Base-by-base conservation (phyloP, 1,140 invertebrate genomes). In the Caenorhabditis latens region DNA sequence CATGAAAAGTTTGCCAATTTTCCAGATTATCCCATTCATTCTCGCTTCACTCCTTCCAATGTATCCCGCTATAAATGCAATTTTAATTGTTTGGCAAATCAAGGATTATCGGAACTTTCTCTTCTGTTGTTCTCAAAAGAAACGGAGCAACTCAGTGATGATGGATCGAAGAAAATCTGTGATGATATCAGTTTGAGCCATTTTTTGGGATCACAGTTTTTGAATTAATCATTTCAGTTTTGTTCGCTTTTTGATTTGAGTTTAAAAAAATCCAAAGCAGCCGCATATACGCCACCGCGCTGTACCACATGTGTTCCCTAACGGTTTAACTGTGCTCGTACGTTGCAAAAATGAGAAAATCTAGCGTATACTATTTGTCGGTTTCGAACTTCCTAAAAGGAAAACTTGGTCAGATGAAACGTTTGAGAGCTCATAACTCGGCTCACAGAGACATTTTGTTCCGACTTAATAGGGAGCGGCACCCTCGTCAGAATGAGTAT, bases 81-180 rank as follows among this genome's bases (percentile, higher is more conserved):
- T 71, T 71, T 46, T 71, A 5, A 71, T 71, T 5, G 46, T 71
- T 9, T 71, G 40, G 42, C 65, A 71, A 71, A 71, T 71, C 42
- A 71, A 46, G 42, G 65, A 71, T 21, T 71, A 43, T 46, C 65
- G 65, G 5, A 71, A 71, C 19, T 43, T 8, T 24, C 7, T 67
- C 0, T 8, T 43, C 4, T 71, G 40, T n/a, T 71, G 40, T n/a
- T 19, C 19, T n/a, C 6, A 46, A 8, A 43, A 46, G 14, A 19
- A 71, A 13, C 2, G n/a, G 6, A 71, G 65, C 8, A 71, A 43
- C 16, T 71, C 65, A 43, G 16, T 43, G 19, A 32, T 63, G 21
- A 21, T 63, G 1, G 11, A 63, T 40, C 8, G 61, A 63, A 24
- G 61, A 40, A 63, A 63, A 21, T 63, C 61, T 8, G 13, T 21